Evolutionary conservation across 2,797 vertebrate species (phyloP).

Genomic region (Hippopotamyrus pictus): DNA sequence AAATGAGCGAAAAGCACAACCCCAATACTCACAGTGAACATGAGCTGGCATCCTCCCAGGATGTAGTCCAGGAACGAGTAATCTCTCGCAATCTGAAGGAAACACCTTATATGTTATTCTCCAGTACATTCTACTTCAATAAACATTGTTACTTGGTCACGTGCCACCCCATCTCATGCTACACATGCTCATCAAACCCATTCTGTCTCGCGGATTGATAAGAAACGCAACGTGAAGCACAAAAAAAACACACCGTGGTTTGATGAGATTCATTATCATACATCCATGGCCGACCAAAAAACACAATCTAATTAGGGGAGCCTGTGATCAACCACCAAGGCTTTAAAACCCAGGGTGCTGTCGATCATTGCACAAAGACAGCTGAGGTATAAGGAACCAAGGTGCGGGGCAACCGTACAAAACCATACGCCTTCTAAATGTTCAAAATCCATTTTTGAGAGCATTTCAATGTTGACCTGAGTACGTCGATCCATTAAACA

Average conservation of each 20-base stretch:
- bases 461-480: background rate
- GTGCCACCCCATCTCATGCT: background rate
- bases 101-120: background rate
- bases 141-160: background rate
- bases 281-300: background rate
- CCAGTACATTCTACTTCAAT: background rate
- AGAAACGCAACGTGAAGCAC: background rate
- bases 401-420: background rate
- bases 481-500: constrained; percentile 18
- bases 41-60: constrained; percentile 91
- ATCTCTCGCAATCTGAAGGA: constrained; percentile 78
- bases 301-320: background rate
- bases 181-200: background rate
- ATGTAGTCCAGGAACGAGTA: constrained; percentile 98
- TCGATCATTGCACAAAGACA: background rate
- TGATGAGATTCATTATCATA: background rate
- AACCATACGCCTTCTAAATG: background rate
- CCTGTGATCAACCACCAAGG: background rate
- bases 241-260: background rate
- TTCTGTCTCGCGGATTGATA: background rate
- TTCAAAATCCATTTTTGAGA: background rate
- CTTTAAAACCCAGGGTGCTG: background rate
- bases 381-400: background rate
- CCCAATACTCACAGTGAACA: constrained; percentile 88
- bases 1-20: background rate